Conservation (phyloP, 2,888 invertebrate species). For the Stenolophus ochropezus region DNA sequence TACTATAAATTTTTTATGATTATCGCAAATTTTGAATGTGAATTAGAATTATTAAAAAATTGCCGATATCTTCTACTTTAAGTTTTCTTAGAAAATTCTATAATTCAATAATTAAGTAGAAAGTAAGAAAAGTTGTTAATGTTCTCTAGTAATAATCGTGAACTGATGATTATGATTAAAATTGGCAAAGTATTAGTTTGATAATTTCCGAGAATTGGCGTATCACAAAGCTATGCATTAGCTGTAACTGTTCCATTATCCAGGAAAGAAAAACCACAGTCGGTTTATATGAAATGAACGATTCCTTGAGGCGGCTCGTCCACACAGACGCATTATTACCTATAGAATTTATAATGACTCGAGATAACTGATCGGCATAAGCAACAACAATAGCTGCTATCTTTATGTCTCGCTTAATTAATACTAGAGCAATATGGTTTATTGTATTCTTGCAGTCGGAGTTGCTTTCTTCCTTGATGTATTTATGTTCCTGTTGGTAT, state of each 20-base stretch:
- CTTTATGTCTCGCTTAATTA: conserved; percentile 21
- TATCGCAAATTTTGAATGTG: too few species aligned
- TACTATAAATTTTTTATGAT: too few species aligned
- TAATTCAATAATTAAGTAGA: too few species aligned
- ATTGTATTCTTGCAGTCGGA: background rate
- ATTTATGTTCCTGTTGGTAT: conserved; percentile 2
- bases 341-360: conserved; percentile 47
- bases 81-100: too few species aligned
- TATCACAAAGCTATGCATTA: background rate
- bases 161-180: background rate
- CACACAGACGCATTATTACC: conserved; percentile 41
- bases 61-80: too few species aligned
- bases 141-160: too few species aligned
- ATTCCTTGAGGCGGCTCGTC: conserved; percentile 32
- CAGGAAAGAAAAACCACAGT: background rate
- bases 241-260: background rate
- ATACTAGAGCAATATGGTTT: conserved; percentile 27
- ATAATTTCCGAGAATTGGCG: background rate
- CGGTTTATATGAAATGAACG: conserved; percentile 20
- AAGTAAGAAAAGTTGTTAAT: too few species aligned
- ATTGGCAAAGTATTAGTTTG: background rate
- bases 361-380: conserved; percentile 26
- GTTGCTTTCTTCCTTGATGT: conserved; percentile 5
- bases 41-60: too few species aligned
- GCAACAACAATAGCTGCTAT: conserved; percentile 26